Evolutionary conservation across 1,140 invertebrate genomes (phyloP), one percentile per base, ranked within the genome.

Genomic region (Drosophila bocqueti): DNA sequence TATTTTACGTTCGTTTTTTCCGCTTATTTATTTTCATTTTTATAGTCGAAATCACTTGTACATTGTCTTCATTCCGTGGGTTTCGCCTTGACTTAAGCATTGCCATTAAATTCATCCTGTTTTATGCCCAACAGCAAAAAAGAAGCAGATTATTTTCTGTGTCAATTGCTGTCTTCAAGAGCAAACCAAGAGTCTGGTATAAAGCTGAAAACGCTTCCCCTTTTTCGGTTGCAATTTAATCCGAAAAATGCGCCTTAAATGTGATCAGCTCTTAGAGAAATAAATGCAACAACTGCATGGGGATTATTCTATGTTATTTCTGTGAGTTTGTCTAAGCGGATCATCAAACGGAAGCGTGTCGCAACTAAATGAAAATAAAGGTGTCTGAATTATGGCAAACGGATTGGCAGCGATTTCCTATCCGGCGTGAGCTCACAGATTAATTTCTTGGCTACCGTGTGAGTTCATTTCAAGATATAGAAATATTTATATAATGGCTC

Each of bases 331-430:
- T 18, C 49, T 76, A 87, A 79, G 79, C 84, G 72, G 80, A 78
- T 87, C 65, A 78, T 18, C 58, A 80, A 83, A 87, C 83, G 83
- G 84, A 87, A 87, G 79, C 76, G 46, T 83, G 76, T 84, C 76
- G 62, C 40, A 49, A 59, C 45, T 64, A 42, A 55, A 57, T 34
- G 68, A 73, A 45, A 71, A 57, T 26, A 57, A n/a, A 85, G 77
- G 77, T 84, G 81, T 81, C 73, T 77, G 49, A 85, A 81, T 85
- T 85, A 69, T 74, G 63, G 62, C 75, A 72, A 72, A 65, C 59
- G 75, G 68, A 83, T 83, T 83, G 52, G 26, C 49, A 74, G 47
- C 50, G 65, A 85, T 85, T 83, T 83, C 74, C 82, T 78, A 83
- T 81, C n/a, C 42, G 54, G 15, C 54, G 31, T 86, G 83, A 86